These are phyloP conservation scores for Bombus sylvicola DNA, from an alignment of 1,140 invertebrate species.

Conservation along the genomic window DNA sequence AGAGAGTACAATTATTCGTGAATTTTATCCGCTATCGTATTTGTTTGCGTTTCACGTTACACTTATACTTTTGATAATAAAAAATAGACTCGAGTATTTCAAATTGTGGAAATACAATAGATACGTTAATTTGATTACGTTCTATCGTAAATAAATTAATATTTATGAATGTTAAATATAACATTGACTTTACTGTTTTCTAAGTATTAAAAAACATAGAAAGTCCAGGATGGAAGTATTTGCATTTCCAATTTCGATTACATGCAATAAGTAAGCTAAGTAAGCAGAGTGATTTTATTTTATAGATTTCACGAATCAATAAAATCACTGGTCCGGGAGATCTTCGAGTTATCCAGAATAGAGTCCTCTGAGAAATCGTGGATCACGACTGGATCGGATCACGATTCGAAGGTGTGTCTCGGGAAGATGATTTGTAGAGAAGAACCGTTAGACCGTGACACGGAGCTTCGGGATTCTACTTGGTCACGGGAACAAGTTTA, in stretches of 20 bases:
- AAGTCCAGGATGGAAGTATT: not conserved
- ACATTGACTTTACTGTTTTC: not conserved
- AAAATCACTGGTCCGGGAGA: not conserved
- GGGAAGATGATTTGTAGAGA: slow-evolving; percentile 13
- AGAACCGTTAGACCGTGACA: slow-evolving; percentile 46
- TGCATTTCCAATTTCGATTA: not conserved
- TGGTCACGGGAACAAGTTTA: slow-evolving; percentile 14
- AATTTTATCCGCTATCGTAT: too few relatives aligned
- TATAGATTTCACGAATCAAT: not conserved
- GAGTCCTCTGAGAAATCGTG: not conserved
- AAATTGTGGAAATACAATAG: not conserved
- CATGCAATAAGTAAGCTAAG: not conserved
- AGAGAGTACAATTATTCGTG: too few relatives aligned
- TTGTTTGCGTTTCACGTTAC: not conserved
- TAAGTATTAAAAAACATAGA: not conserved
- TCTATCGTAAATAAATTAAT: not conserved
- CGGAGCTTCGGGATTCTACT: not conserved
- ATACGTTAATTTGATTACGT: not conserved
- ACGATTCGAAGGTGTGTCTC: slow-evolving; percentile 19
- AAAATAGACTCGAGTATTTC: too few relatives aligned
- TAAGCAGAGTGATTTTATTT: not conserved
- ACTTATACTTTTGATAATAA: not conserved
- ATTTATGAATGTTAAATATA: not conserved
- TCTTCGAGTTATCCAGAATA: not conserved
- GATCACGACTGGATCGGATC: not conserved